These are phyloP conservation scores for Pandemis corylana DNA, from an alignment of 2,888 invertebrate genomes.

Conservation along the genomic window DNA sequence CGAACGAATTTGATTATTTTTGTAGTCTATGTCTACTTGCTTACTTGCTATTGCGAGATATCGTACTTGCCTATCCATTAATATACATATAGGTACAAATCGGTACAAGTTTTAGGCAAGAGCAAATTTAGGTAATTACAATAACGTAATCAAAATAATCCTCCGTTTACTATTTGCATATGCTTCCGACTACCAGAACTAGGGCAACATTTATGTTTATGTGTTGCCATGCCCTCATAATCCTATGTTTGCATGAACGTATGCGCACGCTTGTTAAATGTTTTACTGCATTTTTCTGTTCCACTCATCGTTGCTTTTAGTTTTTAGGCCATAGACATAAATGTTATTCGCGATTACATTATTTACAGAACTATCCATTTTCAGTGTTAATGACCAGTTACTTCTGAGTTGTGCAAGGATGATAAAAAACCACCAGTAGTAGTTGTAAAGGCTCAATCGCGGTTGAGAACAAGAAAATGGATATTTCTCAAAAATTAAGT, in stretches of 20 bases:
- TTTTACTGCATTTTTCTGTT: constrained; percentile 29
- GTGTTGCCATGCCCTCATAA: constrained; percentile 24
- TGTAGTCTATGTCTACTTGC: too few species aligned
- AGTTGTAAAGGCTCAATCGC: too few species aligned
- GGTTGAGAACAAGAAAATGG: not conserved
- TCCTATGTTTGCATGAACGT: constrained; percentile 27
- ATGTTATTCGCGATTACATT: not conserved
- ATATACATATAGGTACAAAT: not conserved
- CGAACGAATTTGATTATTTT: too few species aligned
- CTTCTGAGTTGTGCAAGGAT: not conserved
- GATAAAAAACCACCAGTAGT: too few species aligned
- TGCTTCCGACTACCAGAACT: constrained; percentile 15
- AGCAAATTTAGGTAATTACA: not conserved
- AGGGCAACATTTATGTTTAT: constrained; percentile 37
- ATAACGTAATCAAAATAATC: constrained; percentile 9
- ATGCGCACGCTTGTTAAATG: constrained; percentile 10
- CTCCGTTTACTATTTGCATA: constrained; percentile 1
- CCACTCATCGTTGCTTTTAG: not conserved
- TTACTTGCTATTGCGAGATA: not conserved
- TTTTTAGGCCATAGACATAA: not conserved
- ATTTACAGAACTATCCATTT: not conserved
- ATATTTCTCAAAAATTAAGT: not conserved
- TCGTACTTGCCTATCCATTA: not conserved
- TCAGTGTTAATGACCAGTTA: not conserved
- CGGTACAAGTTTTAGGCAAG: not conserved